Base-by-base conservation (phyloP, 1,140 invertebrate species). In the Drosophila ironensis region DNA sequence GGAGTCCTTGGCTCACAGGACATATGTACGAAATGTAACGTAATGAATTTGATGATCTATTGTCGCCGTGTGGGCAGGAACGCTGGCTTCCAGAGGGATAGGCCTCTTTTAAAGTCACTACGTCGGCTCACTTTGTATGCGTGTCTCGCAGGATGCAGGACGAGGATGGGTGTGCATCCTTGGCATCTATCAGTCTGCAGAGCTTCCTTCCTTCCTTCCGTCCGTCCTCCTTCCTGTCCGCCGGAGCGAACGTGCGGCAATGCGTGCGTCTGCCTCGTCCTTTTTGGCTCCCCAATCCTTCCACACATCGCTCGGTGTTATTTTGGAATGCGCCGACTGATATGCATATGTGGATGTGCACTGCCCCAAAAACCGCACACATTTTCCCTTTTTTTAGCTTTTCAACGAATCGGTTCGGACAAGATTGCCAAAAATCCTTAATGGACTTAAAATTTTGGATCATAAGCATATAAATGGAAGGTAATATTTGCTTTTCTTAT, bases 21-120 rank as follows among this genome's bases (percentile, higher is more conserved):
- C 78, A 84, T 86, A 78, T 86, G 80, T 84, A 74, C 72, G 70
- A 73, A 86, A 84, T 84, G 78, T 84, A 84, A 84, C 76, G 51
- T 78, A 78, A 84, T 84, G 78, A 84, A 84, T 84, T 84, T 86
- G 78, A 84, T 84, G 78, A 84, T 84, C 80, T 84, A 84, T 86
- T 84, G 78, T 84, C 66, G 57, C 35, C 14, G 38, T 35, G 40
- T 35, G 40, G 66, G 14, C 22, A 17, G 20, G 35, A 25, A 11
- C 7, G 48, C 20, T 5, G 30, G 11, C 1, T 41, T 14, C n/a
- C 5, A 6, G 12, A 3, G 3, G 27, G 27, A 5, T 33, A 60
- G 56, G 56, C 56, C 56, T 60, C 27, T 75, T 82, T 82, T 82
- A 82, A 82, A 82, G 77, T 82, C 77, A 81, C 66, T 51, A 72